phyloP scores from a whole-genome alignment of 2,797 vertebrate species.

The Sebastes taczanowskii region DNA sequence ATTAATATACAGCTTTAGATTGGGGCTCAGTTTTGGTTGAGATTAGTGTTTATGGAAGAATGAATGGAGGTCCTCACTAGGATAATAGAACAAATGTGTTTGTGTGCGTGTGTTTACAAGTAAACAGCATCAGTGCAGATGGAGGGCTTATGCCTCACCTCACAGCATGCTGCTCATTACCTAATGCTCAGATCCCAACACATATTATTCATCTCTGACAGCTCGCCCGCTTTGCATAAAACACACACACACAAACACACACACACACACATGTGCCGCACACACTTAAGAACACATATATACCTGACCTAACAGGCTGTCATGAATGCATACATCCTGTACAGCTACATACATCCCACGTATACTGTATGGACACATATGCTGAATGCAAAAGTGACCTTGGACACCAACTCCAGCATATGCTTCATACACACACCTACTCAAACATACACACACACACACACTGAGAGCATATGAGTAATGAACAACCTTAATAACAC shows the following conservation, averaged over 20 bases:
- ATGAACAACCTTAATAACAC: slow-evolving; percentile 87
- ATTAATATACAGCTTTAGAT: background rate
- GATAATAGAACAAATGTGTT: background rate
- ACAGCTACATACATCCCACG: slow-evolving; percentile 1
- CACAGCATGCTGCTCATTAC: slow-evolving; percentile 82
- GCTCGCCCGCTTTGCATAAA: slow-evolving; percentile 73
- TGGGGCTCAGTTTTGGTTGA: background rate
- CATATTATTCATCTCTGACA: slow-evolving; percentile 84
- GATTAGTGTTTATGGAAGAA: background rate
- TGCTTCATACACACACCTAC: slow-evolving; percentile 18
- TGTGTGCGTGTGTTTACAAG: slow-evolving; percentile 34
- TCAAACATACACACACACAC: slow-evolving; percentile 28
- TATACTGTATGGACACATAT: background rate
- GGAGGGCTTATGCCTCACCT: slow-evolving; percentile 72
- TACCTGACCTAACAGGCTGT: background rate
- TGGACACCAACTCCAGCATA: slow-evolving; percentile 40
- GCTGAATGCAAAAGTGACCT: slow-evolving; percentile 52
- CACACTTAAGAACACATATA: background rate
- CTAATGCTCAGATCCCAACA: slow-evolving; percentile 81
- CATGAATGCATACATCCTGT: slow-evolving; percentile 3
- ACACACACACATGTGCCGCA: background rate
- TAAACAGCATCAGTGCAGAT: slow-evolving; percentile 74
- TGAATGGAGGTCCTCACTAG: background rate
- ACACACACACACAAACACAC: slow-evolving; percentile 7
- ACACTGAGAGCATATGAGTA: slow-evolving; percentile 69